Evolutionary conservation across 2,797 vertebrate species (phyloP).

Genomic region (Enteromius unitaeniatus): DNA sequence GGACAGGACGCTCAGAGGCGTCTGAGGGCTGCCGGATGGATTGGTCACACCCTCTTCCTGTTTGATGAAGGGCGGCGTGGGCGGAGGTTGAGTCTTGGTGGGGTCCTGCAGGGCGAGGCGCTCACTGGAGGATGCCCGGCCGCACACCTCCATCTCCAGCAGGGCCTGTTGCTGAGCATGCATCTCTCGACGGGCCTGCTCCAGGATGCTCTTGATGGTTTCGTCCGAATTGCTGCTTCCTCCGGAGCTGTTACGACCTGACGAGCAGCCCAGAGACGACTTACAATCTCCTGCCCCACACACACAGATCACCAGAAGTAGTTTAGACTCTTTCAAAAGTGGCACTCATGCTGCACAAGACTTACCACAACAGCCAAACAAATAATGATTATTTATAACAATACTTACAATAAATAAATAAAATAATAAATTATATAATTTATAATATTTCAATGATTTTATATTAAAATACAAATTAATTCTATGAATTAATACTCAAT

Average conservation of each 20-base stretch:
- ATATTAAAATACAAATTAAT: neutral
- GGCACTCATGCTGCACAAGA: neutral
- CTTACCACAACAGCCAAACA: neutral
- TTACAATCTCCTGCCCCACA: slow-evolving; percentile 84
- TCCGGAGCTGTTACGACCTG: slow-evolving; percentile 83
- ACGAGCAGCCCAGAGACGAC: slow-evolving; percentile 70
- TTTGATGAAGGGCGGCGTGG: slow-evolving; percentile 83
- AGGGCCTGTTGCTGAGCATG: slow-evolving; percentile 93
- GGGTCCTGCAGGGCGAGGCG: slow-evolving; percentile 72
- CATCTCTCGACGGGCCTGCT: slow-evolving; percentile 93
- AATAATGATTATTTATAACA: neutral
- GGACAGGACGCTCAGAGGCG: slow-evolving; percentile 87
- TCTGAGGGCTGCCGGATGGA: slow-evolving; percentile 80
- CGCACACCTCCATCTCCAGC: slow-evolving; percentile 88
- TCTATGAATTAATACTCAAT: neutral
- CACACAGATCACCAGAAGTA: neutral
- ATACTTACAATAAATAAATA: neutral
- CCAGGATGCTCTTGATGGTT: slow-evolving; percentile 94
- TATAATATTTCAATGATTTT: neutral
- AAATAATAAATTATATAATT: neutral
- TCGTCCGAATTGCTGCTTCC: slow-evolving; percentile 82
- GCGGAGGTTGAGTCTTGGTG: slow-evolving; percentile 62
- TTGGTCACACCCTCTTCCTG: slow-evolving; percentile 85
- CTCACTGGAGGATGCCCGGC: slow-evolving; percentile 69
- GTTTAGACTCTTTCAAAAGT: neutral